phyloP scores from a whole-genome alignment of 2,113 vertebrate genomes.

The Tapirus terrestris region DNA sequence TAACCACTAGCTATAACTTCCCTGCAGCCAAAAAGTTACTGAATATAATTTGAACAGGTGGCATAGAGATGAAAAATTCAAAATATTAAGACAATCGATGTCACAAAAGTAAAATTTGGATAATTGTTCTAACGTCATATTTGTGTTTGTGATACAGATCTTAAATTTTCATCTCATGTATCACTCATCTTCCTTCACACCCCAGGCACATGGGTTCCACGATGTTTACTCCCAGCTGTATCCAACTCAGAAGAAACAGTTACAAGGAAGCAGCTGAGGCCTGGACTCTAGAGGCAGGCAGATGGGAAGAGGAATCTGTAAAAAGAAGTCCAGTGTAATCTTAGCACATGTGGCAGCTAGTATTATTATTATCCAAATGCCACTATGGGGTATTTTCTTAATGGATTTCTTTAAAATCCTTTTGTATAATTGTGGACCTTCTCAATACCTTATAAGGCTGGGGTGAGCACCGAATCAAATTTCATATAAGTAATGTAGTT shows the following conservation, averaged over 20 bases:
- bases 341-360: not conserved
- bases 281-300: slow-evolving; percentile 16
- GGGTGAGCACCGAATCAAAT: not conserved
- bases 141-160: not conserved
- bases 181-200: not conserved
- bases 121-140: slow-evolving; percentile 19
- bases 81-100: not conserved
- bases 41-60: not conserved
- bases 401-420: slow-evolving; percentile 45
- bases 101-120: not conserved
- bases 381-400: slow-evolving; percentile 8
- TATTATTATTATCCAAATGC: slow-evolving; percentile 28
- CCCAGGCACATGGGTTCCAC: not conserved
- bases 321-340: slow-evolving; percentile 31
- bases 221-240: not conserved
- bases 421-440: not conserved
- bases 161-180: not conserved
- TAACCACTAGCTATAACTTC: slow-evolving; percentile 13
- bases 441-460: not conserved
- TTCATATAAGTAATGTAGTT: not conserved
- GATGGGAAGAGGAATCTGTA: not conserved
- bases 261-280: slow-evolving; percentile 43
- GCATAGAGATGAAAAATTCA: not conserved
- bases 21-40: not conserved
- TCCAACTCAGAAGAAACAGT: not conserved